Conservation (phyloP, 2,888 invertebrate species). For the Acronicta psi region DNA sequence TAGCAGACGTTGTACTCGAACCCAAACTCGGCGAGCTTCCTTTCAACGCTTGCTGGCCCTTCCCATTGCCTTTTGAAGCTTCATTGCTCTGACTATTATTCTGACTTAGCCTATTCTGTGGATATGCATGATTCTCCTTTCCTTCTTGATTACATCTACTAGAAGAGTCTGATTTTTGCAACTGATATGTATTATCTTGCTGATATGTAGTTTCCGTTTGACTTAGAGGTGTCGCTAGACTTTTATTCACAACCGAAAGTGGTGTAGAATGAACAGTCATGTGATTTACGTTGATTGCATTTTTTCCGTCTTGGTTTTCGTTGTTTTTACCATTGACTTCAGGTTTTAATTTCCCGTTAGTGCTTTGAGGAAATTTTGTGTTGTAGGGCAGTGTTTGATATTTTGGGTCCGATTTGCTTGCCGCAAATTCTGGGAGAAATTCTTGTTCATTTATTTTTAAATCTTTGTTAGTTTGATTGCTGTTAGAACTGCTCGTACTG, state of each 20-base stretch:
- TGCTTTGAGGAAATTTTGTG: constrained; percentile 93
- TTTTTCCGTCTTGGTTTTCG: constrained; percentile 77
- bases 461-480: constrained; percentile 85
- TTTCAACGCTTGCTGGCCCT: constrained; percentile 74
- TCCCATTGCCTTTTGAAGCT: constrained; percentile 71
- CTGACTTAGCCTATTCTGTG: constrained; percentile 85
- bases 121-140: constrained; percentile 89
- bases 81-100: constrained; percentile 79
- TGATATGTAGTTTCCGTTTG: constrained; percentile 89
- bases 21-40: constrained; percentile 82
- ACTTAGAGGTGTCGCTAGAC: constrained; percentile 90
- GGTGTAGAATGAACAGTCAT: constrained; percentile 89
- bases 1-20: constrained; percentile 72
- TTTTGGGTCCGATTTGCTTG: constrained; percentile 96
- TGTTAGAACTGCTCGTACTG: constrained; percentile 85
- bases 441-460: constrained; percentile 87
- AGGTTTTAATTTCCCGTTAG: constrained; percentile 79
- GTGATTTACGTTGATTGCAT: constrained; percentile 82
- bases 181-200: constrained; percentile 86
- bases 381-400: constrained; percentile 97
- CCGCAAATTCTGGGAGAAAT: constrained; percentile 91
- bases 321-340: constrained; percentile 78
- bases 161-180: constrained; percentile 87
- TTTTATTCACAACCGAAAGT: constrained; percentile 89
- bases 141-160: constrained; percentile 87